phyloP scores from a whole-genome alignment of 2,113 vertebrate genomes.

The Nothoprocta pentlandii region DNA sequence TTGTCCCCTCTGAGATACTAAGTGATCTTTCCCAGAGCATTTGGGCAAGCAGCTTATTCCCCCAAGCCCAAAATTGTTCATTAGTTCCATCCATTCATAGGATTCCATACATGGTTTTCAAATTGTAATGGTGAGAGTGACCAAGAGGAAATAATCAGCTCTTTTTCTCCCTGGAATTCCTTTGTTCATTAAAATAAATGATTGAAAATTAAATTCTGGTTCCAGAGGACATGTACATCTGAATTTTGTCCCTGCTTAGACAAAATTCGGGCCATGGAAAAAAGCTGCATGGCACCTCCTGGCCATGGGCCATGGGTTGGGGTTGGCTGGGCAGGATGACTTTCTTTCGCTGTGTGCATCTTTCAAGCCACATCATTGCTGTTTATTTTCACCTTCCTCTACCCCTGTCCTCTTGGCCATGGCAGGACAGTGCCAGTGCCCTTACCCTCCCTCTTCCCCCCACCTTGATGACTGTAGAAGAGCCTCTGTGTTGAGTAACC shows the following conservation, averaged over 20 bases:
- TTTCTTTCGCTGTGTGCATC: neutral
- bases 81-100: neutral
- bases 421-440: neutral
- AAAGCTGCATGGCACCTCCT: neutral
- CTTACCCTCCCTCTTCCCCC: no score
- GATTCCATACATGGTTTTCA: neutral
- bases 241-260: no score
- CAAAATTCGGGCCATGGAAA: neutral
- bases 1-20: constrained; percentile 46
- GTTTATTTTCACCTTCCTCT: neutral
- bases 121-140: rapidly evolving
- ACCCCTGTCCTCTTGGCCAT: rapidly evolving
- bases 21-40: constrained; percentile 52
- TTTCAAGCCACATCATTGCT: neutral
- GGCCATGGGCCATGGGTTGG: neutral
- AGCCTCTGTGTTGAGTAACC: neutral
- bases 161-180: neutral
- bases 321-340: neutral
- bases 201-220: neutral
- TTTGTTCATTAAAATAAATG: neutral
- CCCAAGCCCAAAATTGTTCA: neutral
- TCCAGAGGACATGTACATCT: neutral
- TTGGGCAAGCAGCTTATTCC: constrained; percentile 50
- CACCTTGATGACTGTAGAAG: neutral
- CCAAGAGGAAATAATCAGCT: neutral